phyloP scores from a whole-genome alignment of 2,888 invertebrate species.

The Romanomermis culicivorax region DNA sequence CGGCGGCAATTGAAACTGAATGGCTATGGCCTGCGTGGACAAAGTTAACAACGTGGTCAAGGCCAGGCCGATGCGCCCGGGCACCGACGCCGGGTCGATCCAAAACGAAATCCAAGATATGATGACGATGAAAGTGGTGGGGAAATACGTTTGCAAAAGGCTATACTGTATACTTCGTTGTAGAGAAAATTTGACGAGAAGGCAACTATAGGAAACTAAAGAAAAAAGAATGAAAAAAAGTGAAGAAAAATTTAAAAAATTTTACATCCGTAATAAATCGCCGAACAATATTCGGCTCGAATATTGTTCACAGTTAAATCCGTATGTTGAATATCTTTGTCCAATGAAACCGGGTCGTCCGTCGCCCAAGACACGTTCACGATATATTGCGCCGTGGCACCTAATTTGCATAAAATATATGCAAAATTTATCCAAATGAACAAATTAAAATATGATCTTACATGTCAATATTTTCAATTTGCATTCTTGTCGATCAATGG shows the following conservation, averaged over 20 bases:
- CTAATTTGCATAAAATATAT: neutral
- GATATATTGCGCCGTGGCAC: neutral
- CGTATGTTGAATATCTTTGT: neutral
- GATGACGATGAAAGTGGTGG: slow-evolving; percentile 1
- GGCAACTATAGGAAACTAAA: neutral
- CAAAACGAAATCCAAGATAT: slow-evolving; percentile 8
- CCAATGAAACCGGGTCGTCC: neutral
- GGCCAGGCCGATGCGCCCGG: slow-evolving; percentile 6
- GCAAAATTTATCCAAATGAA: neutral
- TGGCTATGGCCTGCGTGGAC: neutral
- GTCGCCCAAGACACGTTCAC: neutral
- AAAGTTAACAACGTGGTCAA: slow-evolving; percentile 5
- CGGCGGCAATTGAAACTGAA: neutral
- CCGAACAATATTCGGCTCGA: neutral
- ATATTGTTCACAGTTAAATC: neutral
- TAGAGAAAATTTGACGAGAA: neutral
- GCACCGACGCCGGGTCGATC: slow-evolving; percentile 8
- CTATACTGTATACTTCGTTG: neutral
- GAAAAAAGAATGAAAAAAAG: too few species aligned
- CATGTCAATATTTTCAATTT: slow-evolving; percentile 1
- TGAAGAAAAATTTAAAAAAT: too few species aligned
- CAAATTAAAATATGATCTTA: too few species aligned
- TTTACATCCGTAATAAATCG: neutral
- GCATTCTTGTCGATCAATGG: slow-evolving; percentile 6
- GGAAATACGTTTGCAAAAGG: neutral